These are phyloP conservation scores for Zoroaster sp. DNA, from an alignment of 53 echinoderm and acorn worm species.

Conservation along the genomic window DNA sequence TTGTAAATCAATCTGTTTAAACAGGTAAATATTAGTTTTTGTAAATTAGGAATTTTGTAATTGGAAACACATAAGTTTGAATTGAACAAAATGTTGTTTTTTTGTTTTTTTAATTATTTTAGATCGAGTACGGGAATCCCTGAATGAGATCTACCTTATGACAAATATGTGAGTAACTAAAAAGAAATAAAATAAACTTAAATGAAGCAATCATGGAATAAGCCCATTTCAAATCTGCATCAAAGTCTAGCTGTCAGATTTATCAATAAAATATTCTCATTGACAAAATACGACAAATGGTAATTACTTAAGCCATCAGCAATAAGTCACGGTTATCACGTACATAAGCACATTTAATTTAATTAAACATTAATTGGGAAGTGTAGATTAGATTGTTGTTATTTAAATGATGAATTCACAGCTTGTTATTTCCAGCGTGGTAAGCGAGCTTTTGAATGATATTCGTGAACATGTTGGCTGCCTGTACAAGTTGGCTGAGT, in stretches of 20 bases:
- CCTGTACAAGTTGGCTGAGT: constrained; percentile 94
- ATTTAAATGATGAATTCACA: not conserved
- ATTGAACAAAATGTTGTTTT: no score
- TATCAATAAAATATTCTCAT: no score
- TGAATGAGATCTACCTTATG: constrained; percentile 99
- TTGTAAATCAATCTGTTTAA: no score
- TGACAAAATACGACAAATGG: no score
- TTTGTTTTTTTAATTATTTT: not conserved
- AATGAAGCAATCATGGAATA: not conserved
- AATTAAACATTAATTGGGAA: not conserved
- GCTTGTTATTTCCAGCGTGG: constrained; percentile 68
- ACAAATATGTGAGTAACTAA: constrained; percentile 92
- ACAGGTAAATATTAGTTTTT: no score
- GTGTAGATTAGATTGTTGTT: no score
- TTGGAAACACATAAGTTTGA: no score
- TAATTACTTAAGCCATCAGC: no score
- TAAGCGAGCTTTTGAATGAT: constrained; percentile 89
- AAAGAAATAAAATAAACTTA: not conserved
- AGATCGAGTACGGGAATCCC: constrained; percentile 94
- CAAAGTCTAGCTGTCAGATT: not conserved
- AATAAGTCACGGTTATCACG: no score
- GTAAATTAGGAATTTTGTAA: no score
- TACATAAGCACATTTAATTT: no score
- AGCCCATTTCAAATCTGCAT: not conserved
- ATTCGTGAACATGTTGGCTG: constrained; percentile 96